Base-by-base conservation (phyloP, 2,888 invertebrate species). In the Opisthograptis luteolata region DNA sequence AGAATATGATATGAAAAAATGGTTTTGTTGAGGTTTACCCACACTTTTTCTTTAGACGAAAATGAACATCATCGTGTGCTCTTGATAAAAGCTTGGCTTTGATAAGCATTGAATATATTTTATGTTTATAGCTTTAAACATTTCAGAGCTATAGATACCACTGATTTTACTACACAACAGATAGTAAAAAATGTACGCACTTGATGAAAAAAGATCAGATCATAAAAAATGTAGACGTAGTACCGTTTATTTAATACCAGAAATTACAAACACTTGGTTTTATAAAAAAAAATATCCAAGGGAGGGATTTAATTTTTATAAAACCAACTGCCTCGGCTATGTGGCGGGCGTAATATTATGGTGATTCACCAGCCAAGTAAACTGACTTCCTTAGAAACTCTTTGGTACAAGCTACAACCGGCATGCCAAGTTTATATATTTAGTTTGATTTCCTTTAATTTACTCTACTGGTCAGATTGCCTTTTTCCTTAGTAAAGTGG, bases 1-100 rank as follows among this genome's bases (percentile, higher is more conserved):
- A 58, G 55, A 58, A 58, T 59, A 42, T 54, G 58, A 60, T 59
- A 63, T 54, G 49, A 57, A 57, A 54, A 55, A 55, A 35, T 25
- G 34, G 28, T 49, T 57, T 52, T 54, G 42, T n/a, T 28, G 35
- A 39, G 57, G 57, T 55, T 42, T 50, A 30, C 37, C 47, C 15
- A 40, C 42, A 27, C 37, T 55, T 55, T 54, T 55, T 35, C 43
- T 37, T 39, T 7, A 41, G 15, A 36, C 5, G 49, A 49, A 49
- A 55, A 55, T 28, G 34, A 35, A 50, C 54, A 43, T 27, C 32
- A 22, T 47, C 31, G n/a, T 12, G n/a, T 12, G 46, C 31, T 31
- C 39, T 49, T 50, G 44, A 49, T 53, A 50, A 46, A 46, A 54
- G 7, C 24, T 19, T 40, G 28, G 19, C n/a, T 50, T 40, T 40